Conservation (phyloP, 2,797 vertebrate species). For the Gastrophryne carolinensis region DNA sequence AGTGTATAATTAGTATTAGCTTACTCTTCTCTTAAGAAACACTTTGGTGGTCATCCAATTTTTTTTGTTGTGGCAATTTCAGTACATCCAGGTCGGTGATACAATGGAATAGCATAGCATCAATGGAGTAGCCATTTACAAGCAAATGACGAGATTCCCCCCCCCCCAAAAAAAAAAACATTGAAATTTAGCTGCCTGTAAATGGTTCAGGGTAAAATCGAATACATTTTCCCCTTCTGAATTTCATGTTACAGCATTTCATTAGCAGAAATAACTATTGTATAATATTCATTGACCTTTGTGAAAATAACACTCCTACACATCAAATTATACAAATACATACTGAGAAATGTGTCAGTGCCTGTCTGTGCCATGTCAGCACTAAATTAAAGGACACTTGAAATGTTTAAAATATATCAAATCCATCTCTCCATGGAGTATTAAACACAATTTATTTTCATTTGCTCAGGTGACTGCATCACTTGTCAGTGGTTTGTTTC, state of each 20-base stretch:
- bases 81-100: too few species aligned
- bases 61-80: too few species aligned
- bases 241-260: slow-evolving; percentile 20
- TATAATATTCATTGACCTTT: slow-evolving; percentile 25
- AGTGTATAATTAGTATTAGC: too few species aligned
- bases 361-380: slow-evolving; percentile 42
- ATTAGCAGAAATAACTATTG: slow-evolving; percentile 32
- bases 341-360: slow-evolving; percentile 35
- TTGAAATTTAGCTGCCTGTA: neutral
- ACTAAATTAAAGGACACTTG: slow-evolving; percentile 43
- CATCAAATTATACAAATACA: slow-evolving; percentile 45
- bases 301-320: slow-evolving; percentile 18
- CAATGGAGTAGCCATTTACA: too few species aligned
- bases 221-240: neutral
- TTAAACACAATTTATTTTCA: slow-evolving; percentile 54
- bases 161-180: neutral
- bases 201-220: neutral
- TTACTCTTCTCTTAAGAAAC: too few species aligned
- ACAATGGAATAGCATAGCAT: too few species aligned
- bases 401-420: slow-evolving; percentile 45
- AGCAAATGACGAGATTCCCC: neutral
- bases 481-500: slow-evolving; percentile 43
- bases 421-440: slow-evolving; percentile 52
- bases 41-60: too few species aligned
- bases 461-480: slow-evolving; percentile 53